phyloP scores from a whole-genome alignment of 2,113 vertebrate species.

The Zingel zingel region DNA sequence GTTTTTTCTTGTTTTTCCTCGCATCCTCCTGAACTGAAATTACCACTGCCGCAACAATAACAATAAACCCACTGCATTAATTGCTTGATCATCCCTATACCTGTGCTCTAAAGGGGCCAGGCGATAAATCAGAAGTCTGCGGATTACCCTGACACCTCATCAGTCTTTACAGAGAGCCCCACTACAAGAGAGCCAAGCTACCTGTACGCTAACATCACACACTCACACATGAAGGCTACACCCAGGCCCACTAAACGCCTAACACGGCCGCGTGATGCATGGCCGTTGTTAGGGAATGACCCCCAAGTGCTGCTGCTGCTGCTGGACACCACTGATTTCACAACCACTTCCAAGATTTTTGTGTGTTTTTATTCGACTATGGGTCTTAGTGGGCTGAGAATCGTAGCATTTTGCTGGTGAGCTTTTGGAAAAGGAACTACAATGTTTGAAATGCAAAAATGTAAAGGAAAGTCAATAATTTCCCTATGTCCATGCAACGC shows the following conservation, averaged over 20 bases:
- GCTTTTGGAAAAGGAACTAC: neutral
- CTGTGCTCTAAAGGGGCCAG: slow-evolving; percentile 86
- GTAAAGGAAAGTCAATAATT: too few species aligned
- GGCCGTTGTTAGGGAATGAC: slow-evolving; percentile 85
- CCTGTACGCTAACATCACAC: slow-evolving; percentile 84
- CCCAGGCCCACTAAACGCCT: slow-evolving; percentile 17
- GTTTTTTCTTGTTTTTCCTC: neutral
- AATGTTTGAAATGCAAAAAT: neutral
- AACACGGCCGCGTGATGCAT: slow-evolving; percentile 86
- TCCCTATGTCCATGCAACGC: too few species aligned
- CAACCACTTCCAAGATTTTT: neutral
- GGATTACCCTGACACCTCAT: slow-evolving; percentile 88
- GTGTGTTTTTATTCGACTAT: neutral
- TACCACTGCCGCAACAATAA: slow-evolving; percentile 84
- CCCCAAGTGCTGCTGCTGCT: slow-evolving; percentile 83
- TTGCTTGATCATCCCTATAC: slow-evolving; percentile 90
- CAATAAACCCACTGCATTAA: slow-evolving; percentile 85
- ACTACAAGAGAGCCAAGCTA: slow-evolving; percentile 74
- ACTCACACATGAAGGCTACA: slow-evolving; percentile 3
- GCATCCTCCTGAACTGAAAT: slow-evolving; percentile 45
- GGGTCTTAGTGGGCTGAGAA: neutral
- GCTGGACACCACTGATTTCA: slow-evolving; percentile 84
- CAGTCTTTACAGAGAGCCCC: slow-evolving; percentile 86
- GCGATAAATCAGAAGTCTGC: slow-evolving; percentile 88
- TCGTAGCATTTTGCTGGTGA: neutral